Conservation (phyloP, 2,888 invertebrate species). For the Cyrtodaria siliqua region DNA sequence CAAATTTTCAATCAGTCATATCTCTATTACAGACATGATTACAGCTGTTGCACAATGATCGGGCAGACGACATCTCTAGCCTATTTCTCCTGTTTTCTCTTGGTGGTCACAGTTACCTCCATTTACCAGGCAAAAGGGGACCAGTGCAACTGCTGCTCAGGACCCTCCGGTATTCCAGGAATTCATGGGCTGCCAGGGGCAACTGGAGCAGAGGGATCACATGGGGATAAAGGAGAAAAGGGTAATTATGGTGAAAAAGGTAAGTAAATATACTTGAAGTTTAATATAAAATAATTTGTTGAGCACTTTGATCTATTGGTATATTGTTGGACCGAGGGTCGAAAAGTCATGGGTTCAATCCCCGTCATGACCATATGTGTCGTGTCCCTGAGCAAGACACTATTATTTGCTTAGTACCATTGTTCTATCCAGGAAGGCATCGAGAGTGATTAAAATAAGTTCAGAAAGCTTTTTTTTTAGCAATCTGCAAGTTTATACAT, state of each 20-base stretch:
- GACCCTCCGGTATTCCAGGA: conserved; percentile 79
- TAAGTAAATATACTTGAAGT: conserved; percentile 18
- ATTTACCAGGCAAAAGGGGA: conserved; percentile 60
- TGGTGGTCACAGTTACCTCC: conserved; percentile 18
- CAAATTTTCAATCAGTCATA: neutral
- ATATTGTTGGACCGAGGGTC: no score
- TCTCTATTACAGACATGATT: neutral
- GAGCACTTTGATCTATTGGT: no score
- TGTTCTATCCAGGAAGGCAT: neutral
- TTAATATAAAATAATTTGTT: no score
- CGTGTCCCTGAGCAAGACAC: no score
- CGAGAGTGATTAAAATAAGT: conserved; percentile 1
- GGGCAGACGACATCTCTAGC: conserved; percentile 2
- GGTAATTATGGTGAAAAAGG: conserved; percentile 73
- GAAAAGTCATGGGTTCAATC: no score
- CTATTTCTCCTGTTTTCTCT: neutral
- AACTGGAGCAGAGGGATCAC: conserved; percentile 76
- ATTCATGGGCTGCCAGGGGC: conserved; percentile 77
- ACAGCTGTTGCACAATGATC: neutral
- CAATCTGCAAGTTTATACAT: no score
- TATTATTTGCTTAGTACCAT: no score
- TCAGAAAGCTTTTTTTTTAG: conserved; percentile 16
- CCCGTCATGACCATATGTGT: no score
- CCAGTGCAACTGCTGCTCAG: conserved; percentile 72
- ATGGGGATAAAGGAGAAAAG: conserved; percentile 78